Base-by-base conservation (phyloP, 1,140 invertebrate species). In the Atta cephalotes region DNA sequence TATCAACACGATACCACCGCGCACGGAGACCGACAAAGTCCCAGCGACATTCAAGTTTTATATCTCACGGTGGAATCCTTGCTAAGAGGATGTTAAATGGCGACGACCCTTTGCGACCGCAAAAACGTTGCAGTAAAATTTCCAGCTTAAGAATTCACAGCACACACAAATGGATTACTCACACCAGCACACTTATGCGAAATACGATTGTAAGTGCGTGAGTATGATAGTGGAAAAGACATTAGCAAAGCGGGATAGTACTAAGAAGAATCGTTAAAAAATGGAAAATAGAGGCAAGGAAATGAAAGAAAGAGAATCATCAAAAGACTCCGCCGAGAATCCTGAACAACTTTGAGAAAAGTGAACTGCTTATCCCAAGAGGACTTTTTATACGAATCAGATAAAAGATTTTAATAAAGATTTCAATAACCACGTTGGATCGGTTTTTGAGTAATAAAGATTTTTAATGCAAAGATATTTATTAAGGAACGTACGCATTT, bases 361-460 rank as follows among this genome's bases (percentile, higher is more conserved):
- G 78, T 88, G 85, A 49, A 56, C 74, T 91, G 80, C 82, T 90
- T 84, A 63, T 70, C 51, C 60, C 58, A 60, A 31, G 56, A 76
- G 82, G 68, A 76, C 74, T 80, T 86, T 49, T 53, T 51, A 63
- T 16, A 76, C 21, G 31, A 66, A 84, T 84, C 65, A 72, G 79
- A 91, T 90, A 91, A 91, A 91, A 85, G 84, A 85, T 85, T 88
- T 91, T 87, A 91, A 91, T 88, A 88, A 87, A 88, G 63, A 87
- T 86, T 90, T 88, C 89, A 63, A 84, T 82, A 53, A 56, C 6
- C 63, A 39, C 53, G 28, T 1, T 5, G 63, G 16, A 65, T 53
- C 25, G 39, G 71, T 28, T 31, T n/a, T 58, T 74, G 66, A 3
- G 51, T 81, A 66, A 71, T 51, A 71, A 70, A 70, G 5, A 25